Conservation (phyloP, 2,113 vertebrate species). For the Orthonyx spaldingii region DNA sequence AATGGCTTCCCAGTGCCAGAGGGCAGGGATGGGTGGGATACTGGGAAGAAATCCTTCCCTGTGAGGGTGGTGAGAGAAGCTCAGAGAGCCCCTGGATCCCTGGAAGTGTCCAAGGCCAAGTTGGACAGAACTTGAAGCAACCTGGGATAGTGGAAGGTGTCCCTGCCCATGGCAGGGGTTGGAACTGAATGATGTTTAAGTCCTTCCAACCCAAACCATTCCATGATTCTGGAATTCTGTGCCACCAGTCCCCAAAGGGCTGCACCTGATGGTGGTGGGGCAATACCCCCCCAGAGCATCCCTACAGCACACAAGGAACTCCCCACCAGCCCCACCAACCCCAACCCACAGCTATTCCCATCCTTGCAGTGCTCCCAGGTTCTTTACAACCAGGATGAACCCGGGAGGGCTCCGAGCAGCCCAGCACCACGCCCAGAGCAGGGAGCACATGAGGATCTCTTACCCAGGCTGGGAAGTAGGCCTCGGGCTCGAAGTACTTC, state of each 20-base stretch:
- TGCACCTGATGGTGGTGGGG: accelerated
- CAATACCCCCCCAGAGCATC: background rate
- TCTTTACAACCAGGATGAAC: background rate
- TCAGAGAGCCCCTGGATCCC: background rate
- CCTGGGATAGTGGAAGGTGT: background rate
- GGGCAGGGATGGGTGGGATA: background rate
- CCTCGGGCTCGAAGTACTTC: conserved; percentile 95
- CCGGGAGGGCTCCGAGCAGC: background rate
- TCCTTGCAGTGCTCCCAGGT: background rate
- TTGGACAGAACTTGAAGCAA: accelerated
- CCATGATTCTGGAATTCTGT: background rate
- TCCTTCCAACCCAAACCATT: background rate
- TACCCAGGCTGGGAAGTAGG: conserved; percentile 97
- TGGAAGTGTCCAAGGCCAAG: background rate
- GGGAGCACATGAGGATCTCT: accelerated
- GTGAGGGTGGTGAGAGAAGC: accelerated
- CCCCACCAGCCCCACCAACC: background rate
- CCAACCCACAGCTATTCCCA: background rate
- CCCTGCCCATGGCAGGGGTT: background rate
- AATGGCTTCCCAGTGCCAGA: background rate
- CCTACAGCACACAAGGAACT: background rate
- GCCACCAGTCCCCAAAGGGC: background rate
- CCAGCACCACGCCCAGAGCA: accelerated
- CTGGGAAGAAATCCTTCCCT: accelerated
- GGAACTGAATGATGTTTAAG: accelerated